Base-by-base conservation (phyloP, 2,797 vertebrate species). In the Carduelis carduelis region DNA sequence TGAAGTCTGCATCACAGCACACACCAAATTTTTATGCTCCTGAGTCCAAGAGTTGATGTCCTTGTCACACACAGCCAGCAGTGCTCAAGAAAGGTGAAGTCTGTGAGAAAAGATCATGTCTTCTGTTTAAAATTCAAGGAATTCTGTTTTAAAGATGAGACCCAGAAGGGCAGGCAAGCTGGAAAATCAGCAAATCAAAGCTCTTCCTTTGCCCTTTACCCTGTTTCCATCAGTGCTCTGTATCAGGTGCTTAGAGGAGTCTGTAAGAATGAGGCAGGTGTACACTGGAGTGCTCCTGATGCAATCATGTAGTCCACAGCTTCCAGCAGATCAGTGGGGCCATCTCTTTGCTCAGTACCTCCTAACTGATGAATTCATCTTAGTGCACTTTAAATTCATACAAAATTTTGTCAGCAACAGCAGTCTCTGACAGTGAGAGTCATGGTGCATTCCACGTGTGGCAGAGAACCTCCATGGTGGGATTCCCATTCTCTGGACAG, bases 31-130 rank as follows among this genome's bases (percentile, higher is more conserved):
- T 87, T 93, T 16, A 15, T 69, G 10, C n/a, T 79, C 22, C 20
- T 20, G 57, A 34, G n/a, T 61, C 27, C 35, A 46, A 61, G 30
- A 65, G 23, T 2, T 78, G 26, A n/a, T 53, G 24, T 39, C 28
- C 35, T 74, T 39, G 35, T 59, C 39, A n/a, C 0, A 0, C 27
- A 55, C 21, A 50, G 43, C 13, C 30, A 70, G 5, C 14, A 44
- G 44, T 27, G 30, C 30, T 60, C 21, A 68, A 20, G 61, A 75
- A 75, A 71, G 46, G 17, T 20, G 23, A 83, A 71, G 6, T 53
- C 11, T 63, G 14, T 21, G 28, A 19, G 20, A 70, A 55, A 72
- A 69, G 28, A 19, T 44, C 6, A 24, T 70, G 46, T 12, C 9
- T 50, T 86, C 21, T 46, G 20, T 65, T 52, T 46, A 59, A 61